A percentile compares a stretch with the other conserved stretches of the same genome.
Conservation (phyloP, 2,113 vertebrate species). For the Scytalopus superciliaris region DNA sequence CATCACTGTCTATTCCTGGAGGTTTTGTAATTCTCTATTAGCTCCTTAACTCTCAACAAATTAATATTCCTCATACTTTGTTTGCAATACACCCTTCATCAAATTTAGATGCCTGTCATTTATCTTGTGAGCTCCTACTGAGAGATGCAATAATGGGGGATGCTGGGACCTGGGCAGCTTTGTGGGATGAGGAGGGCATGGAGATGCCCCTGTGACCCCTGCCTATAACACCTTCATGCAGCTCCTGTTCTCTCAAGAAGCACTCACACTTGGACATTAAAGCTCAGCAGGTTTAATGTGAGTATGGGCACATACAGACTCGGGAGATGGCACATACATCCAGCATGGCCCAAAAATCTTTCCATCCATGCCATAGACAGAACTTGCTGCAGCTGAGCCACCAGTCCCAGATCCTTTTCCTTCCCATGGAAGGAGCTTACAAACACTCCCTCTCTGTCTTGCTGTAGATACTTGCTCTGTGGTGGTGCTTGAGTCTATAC, state of each 20-base stretch:
- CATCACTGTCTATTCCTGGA: neutral
- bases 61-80: neutral
- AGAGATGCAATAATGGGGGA: neutral
- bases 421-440: neutral
- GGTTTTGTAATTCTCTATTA: neutral
- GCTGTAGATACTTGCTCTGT: neutral
- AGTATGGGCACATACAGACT: neutral
- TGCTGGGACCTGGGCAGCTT: neutral
- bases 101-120: neutral
- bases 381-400: neutral
- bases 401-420: neutral
- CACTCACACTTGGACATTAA: fast-evolving
- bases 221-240: neutral
- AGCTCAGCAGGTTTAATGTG: neutral
- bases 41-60: neutral
- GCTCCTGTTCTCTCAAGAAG: neutral
- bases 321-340: neutral
- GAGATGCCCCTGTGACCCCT: neutral
- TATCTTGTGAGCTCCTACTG: neutral
- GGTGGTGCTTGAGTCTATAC: neutral
- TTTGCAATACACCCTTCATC: neutral
- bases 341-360: neutral
- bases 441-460: neutral
- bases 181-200: neutral
- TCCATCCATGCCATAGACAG: neutral